These are phyloP conservation scores for Apis laboriosa DNA, from an alignment of 1,140 invertebrate species.

Conservation along the genomic window DNA sequence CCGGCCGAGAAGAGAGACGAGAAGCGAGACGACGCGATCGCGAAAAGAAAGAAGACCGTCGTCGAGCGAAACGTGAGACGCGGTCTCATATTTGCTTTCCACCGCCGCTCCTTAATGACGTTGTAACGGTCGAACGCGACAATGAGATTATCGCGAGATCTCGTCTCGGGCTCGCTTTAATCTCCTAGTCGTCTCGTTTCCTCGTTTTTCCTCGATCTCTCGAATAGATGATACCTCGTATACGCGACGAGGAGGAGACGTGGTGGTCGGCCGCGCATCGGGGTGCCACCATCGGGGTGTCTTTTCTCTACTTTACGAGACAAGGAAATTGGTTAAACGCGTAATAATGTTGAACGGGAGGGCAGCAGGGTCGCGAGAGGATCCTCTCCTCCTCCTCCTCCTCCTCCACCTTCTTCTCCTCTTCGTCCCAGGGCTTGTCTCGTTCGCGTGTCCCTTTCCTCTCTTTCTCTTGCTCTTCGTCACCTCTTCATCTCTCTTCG, in stretches of 20 bases:
- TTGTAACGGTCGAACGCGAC: conserved; percentile 52
- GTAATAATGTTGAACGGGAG: conserved; percentile 73
- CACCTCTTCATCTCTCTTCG: conserved; percentile 27
- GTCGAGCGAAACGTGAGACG: conserved; percentile 56
- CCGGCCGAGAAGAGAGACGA: not conserved
- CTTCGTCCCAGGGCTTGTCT: not conserved
- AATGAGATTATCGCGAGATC: conserved; percentile 54
- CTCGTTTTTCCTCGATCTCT: not conserved
- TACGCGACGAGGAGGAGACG: conserved; percentile 13
- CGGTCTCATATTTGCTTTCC: conserved; percentile 52
- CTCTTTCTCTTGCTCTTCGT: not conserved
- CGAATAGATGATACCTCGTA: too few species aligned
- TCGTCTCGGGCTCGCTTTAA: conserved; percentile 33
- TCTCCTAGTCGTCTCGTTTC: conserved; percentile 5
- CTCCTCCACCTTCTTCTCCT: too few species aligned
- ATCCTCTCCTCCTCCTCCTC: conserved; percentile 1
- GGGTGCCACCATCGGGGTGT: conserved; percentile 38
- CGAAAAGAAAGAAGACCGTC: conserved; percentile 29
- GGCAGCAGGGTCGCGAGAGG: conserved; percentile 14
- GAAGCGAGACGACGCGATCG: not conserved
- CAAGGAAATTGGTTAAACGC: conserved; percentile 78
- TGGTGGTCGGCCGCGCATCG: conserved; percentile 49
- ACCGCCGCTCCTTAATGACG: conserved; percentile 51
- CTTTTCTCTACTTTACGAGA: conserved; percentile 74
- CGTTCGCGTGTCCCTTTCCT: conserved; percentile 43